Evolutionary conservation across 2,797 vertebrate species (phyloP).

Genomic region (Sarcoramphus papa): DNA sequence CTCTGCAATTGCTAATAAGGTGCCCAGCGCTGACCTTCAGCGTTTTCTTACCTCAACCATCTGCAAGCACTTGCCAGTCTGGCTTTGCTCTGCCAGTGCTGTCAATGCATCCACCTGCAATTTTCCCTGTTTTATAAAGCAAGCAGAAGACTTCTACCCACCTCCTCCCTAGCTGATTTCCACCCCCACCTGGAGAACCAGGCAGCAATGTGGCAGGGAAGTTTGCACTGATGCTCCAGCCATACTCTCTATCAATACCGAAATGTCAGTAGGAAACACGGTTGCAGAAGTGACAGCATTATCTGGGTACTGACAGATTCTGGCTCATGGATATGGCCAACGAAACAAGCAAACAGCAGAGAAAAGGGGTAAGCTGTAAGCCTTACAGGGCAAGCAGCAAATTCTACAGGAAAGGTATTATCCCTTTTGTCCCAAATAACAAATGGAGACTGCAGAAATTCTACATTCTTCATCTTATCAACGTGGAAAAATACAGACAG

Average conservation of each 20-base stretch:
- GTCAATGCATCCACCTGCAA: not conserved
- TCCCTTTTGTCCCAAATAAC: slow-evolving; percentile 51
- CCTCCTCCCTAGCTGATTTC: not conserved
- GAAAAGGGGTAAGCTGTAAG: not conserved
- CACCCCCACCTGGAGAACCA: not conserved
- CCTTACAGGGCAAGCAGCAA: not conserved
- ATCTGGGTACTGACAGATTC: slow-evolving; percentile 3
- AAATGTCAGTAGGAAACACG: not conserved
- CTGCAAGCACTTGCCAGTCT: not conserved
- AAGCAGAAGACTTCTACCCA: not conserved
- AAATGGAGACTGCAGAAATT: slow-evolving; percentile 44
- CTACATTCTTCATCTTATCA: slow-evolving; percentile 57
- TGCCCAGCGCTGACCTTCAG: not conserved
- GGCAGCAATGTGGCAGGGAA: not conserved
- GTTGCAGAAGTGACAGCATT: not conserved
- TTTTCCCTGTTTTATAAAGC: not conserved
- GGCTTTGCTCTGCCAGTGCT: not conserved
- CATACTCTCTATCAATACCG: not conserved
- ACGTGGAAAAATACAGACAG: slow-evolving; percentile 46
- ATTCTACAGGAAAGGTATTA: slow-evolving; percentile 13
- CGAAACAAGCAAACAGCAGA: not conserved
- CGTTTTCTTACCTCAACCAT: not conserved
- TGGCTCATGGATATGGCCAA: not conserved
- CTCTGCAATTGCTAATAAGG: not conserved
- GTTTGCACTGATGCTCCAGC: not conserved